Conservation (phyloP, 2,797 vertebrate species). For the Urocyon cinereoargenteus region DNA sequence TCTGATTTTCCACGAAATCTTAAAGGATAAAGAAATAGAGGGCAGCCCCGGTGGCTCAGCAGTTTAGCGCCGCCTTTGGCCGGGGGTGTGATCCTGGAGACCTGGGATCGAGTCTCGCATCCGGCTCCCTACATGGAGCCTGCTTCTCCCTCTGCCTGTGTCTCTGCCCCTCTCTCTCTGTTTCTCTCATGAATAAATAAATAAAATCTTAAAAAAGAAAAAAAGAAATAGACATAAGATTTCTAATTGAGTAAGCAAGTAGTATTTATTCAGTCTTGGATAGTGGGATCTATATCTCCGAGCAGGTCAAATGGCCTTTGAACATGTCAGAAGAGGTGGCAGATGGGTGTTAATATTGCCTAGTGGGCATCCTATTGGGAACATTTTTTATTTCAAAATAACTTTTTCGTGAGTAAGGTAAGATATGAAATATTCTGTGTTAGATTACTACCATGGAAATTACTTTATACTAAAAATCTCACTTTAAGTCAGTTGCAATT, state of each 20-base stretch:
- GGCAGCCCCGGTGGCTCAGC: too few relatives aligned
- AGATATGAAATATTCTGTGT: slow-evolving; percentile 42
- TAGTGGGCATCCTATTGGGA: not conserved
- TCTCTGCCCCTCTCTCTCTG: too few relatives aligned
- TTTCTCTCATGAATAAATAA: too few relatives aligned
- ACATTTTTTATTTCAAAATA: slow-evolving; percentile 40
- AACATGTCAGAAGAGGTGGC: not conserved
- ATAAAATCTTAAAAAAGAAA: too few relatives aligned
- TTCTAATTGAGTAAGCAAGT: slow-evolving; percentile 29
- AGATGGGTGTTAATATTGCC: not conserved
- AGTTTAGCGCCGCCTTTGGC: too few relatives aligned
- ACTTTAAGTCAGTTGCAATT: slow-evolving; percentile 53
- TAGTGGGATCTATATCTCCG: not conserved
- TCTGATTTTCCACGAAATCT: not conserved
- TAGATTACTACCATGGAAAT: not conserved
- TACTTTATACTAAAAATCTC: slow-evolving; percentile 27
- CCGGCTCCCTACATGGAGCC: too few relatives aligned
- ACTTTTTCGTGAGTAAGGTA: slow-evolving; percentile 31
- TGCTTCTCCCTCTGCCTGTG: too few relatives aligned
- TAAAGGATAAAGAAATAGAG: too few relatives aligned
- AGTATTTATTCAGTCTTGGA: not conserved
- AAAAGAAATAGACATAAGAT: not conserved
- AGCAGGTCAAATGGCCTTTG: not conserved
- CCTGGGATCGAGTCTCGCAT: too few relatives aligned
- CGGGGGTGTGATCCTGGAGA: too few relatives aligned